Conservation (phyloP, 2,797 vertebrate species). For the Danionella dracula region DNA sequence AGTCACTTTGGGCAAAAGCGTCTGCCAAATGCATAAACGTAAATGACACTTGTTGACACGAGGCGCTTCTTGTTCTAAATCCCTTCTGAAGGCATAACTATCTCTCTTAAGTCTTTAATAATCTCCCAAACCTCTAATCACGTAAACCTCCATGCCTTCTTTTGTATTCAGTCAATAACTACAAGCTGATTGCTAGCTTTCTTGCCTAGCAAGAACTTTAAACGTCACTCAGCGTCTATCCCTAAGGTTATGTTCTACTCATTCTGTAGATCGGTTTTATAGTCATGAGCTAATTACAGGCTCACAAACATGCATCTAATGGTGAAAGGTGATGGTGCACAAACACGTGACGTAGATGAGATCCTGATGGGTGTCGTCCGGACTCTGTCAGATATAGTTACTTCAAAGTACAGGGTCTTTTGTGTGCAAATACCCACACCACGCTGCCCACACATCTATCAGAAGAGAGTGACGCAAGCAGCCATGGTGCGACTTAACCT, state of each 20-base stretch:
- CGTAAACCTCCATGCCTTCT: neutral
- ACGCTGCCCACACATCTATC: neutral
- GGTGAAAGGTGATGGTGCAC: neutral
- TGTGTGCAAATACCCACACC: neutral
- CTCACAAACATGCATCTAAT: neutral
- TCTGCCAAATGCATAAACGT: no score
- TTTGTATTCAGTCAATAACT: conserved; percentile 6
- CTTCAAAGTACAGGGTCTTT: conserved; percentile 9
- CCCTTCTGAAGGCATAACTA: neutral
- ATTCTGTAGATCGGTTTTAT: conserved; percentile 9
- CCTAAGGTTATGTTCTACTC: conserved; percentile 4
- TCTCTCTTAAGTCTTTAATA: neutral
- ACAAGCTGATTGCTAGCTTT: neutral
- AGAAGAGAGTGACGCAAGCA: conserved; percentile 13
- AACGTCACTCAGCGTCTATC: neutral
- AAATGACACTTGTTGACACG: neutral
- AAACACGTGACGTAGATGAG: neutral
- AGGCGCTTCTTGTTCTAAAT: neutral
- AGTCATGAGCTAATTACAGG: neutral
- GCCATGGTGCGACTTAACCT: conserved; percentile 21
- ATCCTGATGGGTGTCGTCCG: neutral
- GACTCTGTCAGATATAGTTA: neutral
- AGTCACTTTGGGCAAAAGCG: no score
- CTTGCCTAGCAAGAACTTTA: neutral
- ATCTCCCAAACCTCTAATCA: neutral